Evolutionary conservation across 2,113 vertebrate species (phyloP), one percentile per base, ranked within the genome.

Genomic region (Odobenus rosmarus): DNA sequence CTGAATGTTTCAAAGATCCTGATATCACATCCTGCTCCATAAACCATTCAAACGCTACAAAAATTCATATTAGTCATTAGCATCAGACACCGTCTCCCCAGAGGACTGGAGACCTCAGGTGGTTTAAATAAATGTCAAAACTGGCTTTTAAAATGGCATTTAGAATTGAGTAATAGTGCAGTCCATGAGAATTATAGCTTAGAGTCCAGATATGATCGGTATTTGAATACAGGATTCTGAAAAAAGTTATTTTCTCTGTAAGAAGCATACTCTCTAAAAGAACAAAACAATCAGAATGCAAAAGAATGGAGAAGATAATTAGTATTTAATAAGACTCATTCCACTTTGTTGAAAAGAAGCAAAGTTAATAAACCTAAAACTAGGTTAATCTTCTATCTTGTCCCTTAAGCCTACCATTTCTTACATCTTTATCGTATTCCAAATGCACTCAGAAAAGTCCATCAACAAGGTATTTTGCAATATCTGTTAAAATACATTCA

Each of bases 331-430:
- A 97, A 97, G 93, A 93, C 67, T 88, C 77, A 76, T 81, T 97
- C 93, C 36, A 97, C 88, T 96, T 97, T 69, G 77, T 51, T 67
- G 61, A 93, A 95, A 97, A 91, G 91, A 85, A 90, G 69, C 62
- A 87, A 96, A 97, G 80, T 96, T 97, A 98, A 96, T 98, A 97
- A 97, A 97, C 92, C 88, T 93, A 88, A 97, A 96, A 97, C 92
- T 96, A 96, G 92, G 87, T 97, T 97, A 97, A 97, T 97, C 69
- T 71, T 93, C 49, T 93, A 77, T 95, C 94, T 88, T 39, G 67
- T 92, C 89, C 90, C 93, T 82, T 95, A 97, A 96, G 81, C 62
- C 51, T 88, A 62, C 80, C 87, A 97, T 94, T 97, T 96, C 96
- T 93, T 92, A 95, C 76, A 62, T 94, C 71, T 98, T 96, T 95